These are phyloP conservation scores for Amphipyra berbera DNA, from an alignment of 2,888 invertebrate genomes.

Conservation along the genomic window DNA sequence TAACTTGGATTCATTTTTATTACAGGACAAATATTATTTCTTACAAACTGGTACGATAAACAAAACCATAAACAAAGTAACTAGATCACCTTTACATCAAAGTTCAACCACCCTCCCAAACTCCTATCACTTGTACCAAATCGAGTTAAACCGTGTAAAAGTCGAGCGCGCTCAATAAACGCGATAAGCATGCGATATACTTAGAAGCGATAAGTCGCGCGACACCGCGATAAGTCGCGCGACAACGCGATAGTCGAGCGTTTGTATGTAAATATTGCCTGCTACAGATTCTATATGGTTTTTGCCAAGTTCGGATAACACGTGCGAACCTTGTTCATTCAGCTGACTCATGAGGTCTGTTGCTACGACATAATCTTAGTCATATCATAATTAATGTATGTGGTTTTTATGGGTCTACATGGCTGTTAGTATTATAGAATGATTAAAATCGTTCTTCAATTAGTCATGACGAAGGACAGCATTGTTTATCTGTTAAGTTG, in stretches of 20 bases:
- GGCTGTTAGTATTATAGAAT: conserved; percentile 32
- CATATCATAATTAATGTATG: conserved; percentile 27
- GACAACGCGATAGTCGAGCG: conserved; percentile 44
- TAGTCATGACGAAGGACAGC: conserved; percentile 37
- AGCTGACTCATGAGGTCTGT: conserved; percentile 53
- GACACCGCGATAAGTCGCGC: conserved; percentile 49
- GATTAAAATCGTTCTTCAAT: conserved; percentile 37
- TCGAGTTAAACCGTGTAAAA: conserved; percentile 51
- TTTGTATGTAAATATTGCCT: conserved; percentile 63
- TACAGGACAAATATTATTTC: too few species aligned
- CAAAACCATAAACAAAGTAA: background rate
- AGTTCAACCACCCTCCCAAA: conserved; percentile 9
- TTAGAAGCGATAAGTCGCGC: conserved; percentile 50
- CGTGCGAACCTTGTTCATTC: conserved; percentile 55
- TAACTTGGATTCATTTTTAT: too few species aligned
- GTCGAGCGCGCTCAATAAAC: conserved; percentile 51
- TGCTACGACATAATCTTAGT: conserved; percentile 47
- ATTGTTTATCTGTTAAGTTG: conserved; percentile 40
- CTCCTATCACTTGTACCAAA: conserved; percentile 34
- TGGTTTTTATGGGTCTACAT: conserved; percentile 30
- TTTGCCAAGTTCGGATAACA: conserved; percentile 61
- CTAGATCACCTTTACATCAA: background rate
- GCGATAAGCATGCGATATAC: conserved; percentile 55
- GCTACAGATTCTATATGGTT: conserved; percentile 48
- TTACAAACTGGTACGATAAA: background rate